Evolutionary conservation across 1,140 invertebrate species (phyloP).

Genomic region (Drosophila bifasciata): DNA sequence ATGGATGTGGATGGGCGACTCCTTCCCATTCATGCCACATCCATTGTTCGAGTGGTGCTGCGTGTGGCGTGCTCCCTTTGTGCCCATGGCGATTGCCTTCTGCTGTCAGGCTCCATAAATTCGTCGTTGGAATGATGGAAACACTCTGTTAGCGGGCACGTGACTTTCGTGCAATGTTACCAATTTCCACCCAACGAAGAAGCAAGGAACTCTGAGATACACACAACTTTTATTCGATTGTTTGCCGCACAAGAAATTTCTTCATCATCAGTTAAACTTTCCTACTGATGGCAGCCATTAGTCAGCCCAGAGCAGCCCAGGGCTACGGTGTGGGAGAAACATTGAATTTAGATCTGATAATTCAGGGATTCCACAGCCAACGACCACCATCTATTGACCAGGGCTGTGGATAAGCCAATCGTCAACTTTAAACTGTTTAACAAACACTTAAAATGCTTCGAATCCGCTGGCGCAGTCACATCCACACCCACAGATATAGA

Average conservation of each 20-base stretch:
- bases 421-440: conserved; percentile 73
- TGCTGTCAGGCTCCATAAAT: conserved; percentile 22
- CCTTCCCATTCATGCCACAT: conserved; percentile 41
- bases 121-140: conserved; percentile 26
- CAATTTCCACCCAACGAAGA: neutral
- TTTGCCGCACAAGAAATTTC: neutral
- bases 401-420: conserved; percentile 26
- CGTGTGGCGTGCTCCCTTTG: no score
- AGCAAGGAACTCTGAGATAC: neutral
- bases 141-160: conserved; percentile 22
- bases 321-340: neutral
- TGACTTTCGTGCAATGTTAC: conserved; percentile 19
- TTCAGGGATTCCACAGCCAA: conserved; percentile 14
- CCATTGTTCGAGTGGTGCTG: conserved; percentile 25
- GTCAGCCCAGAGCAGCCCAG: no score
- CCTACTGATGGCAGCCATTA: neutral
- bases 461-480: conserved; percentile 34
- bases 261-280: conserved; percentile 10
- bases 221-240: conserved; percentile 9
- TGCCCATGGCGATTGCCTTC: conserved; percentile 1
- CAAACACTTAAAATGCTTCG: conserved; percentile 68
- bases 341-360: conserved; percentile 22
- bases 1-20: conserved; percentile 30
- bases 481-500: conserved; percentile 1
- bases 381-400: conserved; percentile 9